These are phyloP conservation scores for Cantharis flavilabris DNA, from an alignment of 2,888 invertebrate species.

Conservation along the genomic window DNA sequence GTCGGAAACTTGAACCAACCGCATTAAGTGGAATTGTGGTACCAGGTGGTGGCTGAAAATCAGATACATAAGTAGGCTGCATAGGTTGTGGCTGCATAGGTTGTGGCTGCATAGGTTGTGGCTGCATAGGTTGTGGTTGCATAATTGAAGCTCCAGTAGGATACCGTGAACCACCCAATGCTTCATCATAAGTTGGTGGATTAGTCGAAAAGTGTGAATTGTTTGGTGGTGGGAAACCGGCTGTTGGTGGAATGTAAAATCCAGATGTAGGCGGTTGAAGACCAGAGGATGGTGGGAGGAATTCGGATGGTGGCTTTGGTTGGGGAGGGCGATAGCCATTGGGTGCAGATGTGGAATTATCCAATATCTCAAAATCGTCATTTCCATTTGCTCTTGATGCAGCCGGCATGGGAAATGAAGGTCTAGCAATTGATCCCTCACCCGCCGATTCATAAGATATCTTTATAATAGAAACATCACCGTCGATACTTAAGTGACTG, in stretches of 20 bases:
- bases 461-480: constrained; percentile 70
- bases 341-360: neutral
- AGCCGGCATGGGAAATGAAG: neutral
- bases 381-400: neutral
- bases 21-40: constrained; percentile 8
- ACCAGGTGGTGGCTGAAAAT: constrained; percentile 1
- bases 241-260: neutral
- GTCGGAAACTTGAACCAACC: constrained; percentile 1
- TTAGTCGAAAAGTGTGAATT: too few relatives aligned
- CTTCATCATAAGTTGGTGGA: neutral
- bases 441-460: constrained; percentile 63
- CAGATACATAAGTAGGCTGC: neutral
- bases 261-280: neutral
- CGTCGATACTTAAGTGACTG: constrained; percentile 74
- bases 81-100: neutral
- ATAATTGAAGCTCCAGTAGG: neutral
- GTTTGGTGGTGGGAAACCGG: neutral
- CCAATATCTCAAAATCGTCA: constrained; percentile 2
- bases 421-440: neutral
- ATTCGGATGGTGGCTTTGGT: neutral
- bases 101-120: neutral
- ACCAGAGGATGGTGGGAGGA: neutral
- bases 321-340: neutral
- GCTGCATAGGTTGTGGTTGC: neutral
- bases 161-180: neutral